Base-by-base conservation (phyloP, 2,888 invertebrate species). In the Schizotus pectinicornis region DNA sequence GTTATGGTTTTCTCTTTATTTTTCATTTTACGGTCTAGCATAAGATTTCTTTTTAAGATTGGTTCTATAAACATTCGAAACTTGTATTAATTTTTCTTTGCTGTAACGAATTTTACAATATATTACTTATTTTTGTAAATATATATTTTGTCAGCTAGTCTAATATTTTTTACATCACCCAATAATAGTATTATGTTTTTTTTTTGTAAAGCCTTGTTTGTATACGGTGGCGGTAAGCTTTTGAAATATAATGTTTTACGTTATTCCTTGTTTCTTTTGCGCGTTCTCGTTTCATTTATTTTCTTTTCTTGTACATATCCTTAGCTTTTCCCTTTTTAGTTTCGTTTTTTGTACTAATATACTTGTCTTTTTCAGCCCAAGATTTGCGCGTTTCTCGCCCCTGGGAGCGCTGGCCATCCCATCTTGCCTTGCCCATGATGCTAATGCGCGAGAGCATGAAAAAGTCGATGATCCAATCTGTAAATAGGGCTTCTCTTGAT, bases 321-420 rank as follows among this genome's bases (percentile, higher is more conserved):
- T 31, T 39, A 14, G 9, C 45, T 47, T 57, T 38, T 39, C 32
- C 14, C 45, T 33, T 37, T 42, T 30, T 56, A 13, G 34, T 34
- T 56, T 54, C 52, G 30, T 46, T 42, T 46, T 60, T 54, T 56
- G 38, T 61, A 54, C 65, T 65, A 51, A 68, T 50, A 63, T 61
- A 35, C 31, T 74, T 70, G 68, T 64, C 74, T 77, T 76, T 83
- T 82, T 78, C 82, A 83, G 83, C 83, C 63, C 83, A 85, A 82
- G 90, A 90, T 84, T 85, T 90, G 80, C 82, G 90, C 77, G 84
- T 80, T 85, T 88, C 72, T 83, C 84, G 79, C 84, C 85, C 77
- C 1, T 89, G 89, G 88, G 88, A 87, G 71, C 86, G 86, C 79
- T 89, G 88, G 88, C 89, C 89, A 71, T 87, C 88, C 68, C 83